Evolutionary conservation across 1,140 invertebrate species (phyloP), one percentile per base, ranked within the genome.

Genomic region (Saxidomus purpurata): DNA sequence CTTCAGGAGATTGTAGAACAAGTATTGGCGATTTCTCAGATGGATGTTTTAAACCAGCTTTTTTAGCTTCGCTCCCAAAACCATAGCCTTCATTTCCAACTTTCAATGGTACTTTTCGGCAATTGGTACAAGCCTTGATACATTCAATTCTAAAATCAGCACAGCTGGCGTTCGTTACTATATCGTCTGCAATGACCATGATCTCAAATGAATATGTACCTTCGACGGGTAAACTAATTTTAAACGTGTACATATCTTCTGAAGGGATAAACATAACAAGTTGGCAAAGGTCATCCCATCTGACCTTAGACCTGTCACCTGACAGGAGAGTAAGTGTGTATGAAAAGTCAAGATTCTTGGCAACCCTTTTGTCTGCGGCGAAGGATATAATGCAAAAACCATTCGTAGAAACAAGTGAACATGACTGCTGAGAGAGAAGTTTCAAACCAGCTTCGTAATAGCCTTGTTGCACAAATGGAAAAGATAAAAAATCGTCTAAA

Each of bases 71-170:
- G n/a, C 49, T 47, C 40, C 74, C 74, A 17, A 28, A 77, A 2
- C 74, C 74, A 77, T 28, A 77, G 8, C 74, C 74, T 77, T 77
- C 74, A 6, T 28, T 77, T 11, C 74, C 74, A 31, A 77, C 74
- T 43, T 77, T 31, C 13, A 49, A 52, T 2, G 74, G 74, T 8
- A 77, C 74, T 36, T 77, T 77, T 19, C 47, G 40, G n/a, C 74
- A 77, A 1, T 77, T n/a, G 8, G 3, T 77, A 77, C 74, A 77
- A 9, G 74, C 40, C 17, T 77, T 43, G 1, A 22, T 31, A 19
- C 74, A 77, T 47, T 15, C 34, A 1, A 77, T 77, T 49, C 25
- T 77, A 31, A 77, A 77, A 47, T 77, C 74, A 34, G 74, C 74
- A 36, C 74, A 77, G 11, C 40, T 49, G 0, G 47, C 47, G 25